These are phyloP conservation scores for Nothobranchius kuhntae DNA, from an alignment of 2,113 vertebrate genomes.

Conservation along the genomic window DNA sequence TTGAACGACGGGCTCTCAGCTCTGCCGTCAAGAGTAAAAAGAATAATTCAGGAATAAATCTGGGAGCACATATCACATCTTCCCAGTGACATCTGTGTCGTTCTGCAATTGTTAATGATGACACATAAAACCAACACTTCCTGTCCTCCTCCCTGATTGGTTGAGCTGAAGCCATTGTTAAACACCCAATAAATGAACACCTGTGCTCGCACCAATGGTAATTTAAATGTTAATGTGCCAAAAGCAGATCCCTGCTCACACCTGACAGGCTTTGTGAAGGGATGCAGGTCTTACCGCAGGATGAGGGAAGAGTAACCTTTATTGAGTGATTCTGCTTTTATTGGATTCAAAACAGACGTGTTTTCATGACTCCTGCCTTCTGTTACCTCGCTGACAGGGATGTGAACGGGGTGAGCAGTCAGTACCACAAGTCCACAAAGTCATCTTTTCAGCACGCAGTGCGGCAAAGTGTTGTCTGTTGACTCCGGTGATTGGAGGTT, in stretches of 20 bases:
- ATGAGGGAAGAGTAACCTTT: neutral
- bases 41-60: constrained; percentile 20
- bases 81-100: constrained; percentile 45
- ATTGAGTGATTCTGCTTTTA: constrained; percentile 16
- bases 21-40: constrained; percentile 7
- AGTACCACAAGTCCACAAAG: constrained; percentile 7
- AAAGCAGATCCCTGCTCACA: constrained; percentile 5
- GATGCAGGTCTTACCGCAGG: constrained; percentile 7
- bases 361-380: constrained; percentile 5
- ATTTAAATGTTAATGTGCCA: constrained; percentile 61
- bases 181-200: constrained; percentile 59
- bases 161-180: constrained; percentile 27
- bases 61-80: neutral
- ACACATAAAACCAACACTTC: constrained; percentile 46
- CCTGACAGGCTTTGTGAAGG: constrained; percentile 18
- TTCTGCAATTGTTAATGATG: constrained; percentile 32
- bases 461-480: constrained; percentile 47
- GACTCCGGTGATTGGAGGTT: constrained; percentile 61
- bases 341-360: neutral
- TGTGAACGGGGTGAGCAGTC: constrained; percentile 26
- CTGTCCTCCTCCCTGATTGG: constrained; percentile 41
- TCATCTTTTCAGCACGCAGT: constrained; percentile 6
- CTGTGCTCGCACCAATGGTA: constrained; percentile 48
- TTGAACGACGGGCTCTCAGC: neutral
- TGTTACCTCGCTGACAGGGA: constrained; percentile 11